These are phyloP conservation scores for Polyergus mexicanus DNA, from an alignment of 1,140 invertebrate genomes.

Conservation along the genomic window DNA sequence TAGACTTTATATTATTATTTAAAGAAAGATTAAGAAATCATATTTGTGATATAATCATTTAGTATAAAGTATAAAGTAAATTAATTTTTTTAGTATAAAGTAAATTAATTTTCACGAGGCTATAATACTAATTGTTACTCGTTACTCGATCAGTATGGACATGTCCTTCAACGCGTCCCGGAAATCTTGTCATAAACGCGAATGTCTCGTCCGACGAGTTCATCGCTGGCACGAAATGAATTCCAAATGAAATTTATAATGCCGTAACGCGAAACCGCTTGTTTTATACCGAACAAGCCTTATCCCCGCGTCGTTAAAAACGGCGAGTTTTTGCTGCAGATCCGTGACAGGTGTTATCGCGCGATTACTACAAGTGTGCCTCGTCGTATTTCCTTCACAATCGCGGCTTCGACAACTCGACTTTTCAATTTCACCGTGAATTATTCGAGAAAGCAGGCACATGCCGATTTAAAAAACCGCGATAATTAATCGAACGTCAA, in stretches of 20 bases:
- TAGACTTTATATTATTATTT: background rate
- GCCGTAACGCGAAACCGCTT: constrained; percentile 14
- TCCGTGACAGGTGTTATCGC: constrained; percentile 68
- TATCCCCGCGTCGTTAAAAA: constrained; percentile 56
- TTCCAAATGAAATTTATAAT: constrained; percentile 51
- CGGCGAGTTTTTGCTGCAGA: constrained; percentile 42
- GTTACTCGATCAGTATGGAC: background rate
- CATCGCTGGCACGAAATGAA: background rate
- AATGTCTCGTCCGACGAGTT: background rate
- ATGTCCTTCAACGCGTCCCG: background rate
- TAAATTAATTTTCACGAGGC: background rate
- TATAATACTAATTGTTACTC: background rate
- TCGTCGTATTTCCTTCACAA: constrained; percentile 8
- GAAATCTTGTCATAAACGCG: constrained; percentile 10
- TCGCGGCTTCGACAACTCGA: background rate
- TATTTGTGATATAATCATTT: background rate
- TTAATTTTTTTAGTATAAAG: background rate
- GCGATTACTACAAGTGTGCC: constrained; percentile 54
- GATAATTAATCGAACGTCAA: constrained; percentile 10
- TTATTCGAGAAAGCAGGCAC: constrained; percentile 11
- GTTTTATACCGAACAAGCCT: constrained; percentile 45
- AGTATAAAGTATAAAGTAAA: background rate
- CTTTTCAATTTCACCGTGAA: constrained; percentile 1
- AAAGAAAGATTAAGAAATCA: background rate
- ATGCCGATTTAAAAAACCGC: background rate